Base-by-base conservation (phyloP, 2,888 invertebrate species). In the Pycnomerus fuliginosus region DNA sequence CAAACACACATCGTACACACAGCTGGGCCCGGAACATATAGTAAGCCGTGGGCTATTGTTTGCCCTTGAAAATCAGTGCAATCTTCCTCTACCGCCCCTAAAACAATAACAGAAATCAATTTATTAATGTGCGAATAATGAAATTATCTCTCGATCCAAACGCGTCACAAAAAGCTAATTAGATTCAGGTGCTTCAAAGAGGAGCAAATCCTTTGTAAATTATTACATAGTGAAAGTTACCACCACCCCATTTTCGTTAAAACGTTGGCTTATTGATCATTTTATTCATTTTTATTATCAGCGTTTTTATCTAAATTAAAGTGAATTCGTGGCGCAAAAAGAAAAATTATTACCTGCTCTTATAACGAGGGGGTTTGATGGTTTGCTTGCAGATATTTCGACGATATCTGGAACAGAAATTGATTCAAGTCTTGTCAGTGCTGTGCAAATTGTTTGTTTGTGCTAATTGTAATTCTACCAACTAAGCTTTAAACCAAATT, bases 1-100 rank as follows among this genome's bases (percentile, higher is more conserved):
- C 90, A 90, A 36, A 90, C 89, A 68, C 90, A 90, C 53, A 87
- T 80, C 44, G 87, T 87, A 70, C 90, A 90, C 36, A 89, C 88
- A 3, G 88, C 86, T 3, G 89, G 89, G 34, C 90, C 90, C 7
- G 90, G 90, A 50, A 90, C 89, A 72, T 89, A 90, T 37, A 87
- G 76, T 59, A 87, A 77, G 7, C 90, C 90, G 71, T 90, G 90
- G 17, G 80, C 79, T 20, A 90, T 82, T 7, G 81, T 79, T 68
- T 84, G 83, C 38, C 88, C 88, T 73, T 89, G 87, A 77, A 88
- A 89, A 75, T 90, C 90, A 52, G 82, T 83, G 69, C 90, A 90
- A 71, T 88, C 85, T 69, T 89, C 87, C 68, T 87, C 85, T 59
- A 84, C 72, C 57, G 79, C 79, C 56, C 75, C 85, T 85, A 74